Evolutionary conservation across 2,113 vertebrate genomes (phyloP).

Genomic region (Leiothrix lutea): DNA sequence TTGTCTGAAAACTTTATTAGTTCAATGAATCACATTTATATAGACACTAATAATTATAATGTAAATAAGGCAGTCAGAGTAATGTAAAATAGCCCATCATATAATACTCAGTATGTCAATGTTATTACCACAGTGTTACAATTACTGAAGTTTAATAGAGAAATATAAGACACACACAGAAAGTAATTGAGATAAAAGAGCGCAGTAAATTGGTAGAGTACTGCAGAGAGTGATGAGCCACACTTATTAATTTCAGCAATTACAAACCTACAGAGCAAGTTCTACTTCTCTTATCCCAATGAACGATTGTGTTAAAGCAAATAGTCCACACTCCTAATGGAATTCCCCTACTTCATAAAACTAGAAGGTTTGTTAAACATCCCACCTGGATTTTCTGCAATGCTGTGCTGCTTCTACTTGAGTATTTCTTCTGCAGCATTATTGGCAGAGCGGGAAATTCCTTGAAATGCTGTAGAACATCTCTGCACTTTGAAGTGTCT

Average conservation of each 20-base stretch:
- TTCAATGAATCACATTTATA: conserved; percentile 51
- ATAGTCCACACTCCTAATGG: not conserved
- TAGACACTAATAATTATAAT: conserved; percentile 44
- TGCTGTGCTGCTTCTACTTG: not conserved
- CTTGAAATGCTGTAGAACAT: not conserved
- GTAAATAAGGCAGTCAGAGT: conserved; percentile 39
- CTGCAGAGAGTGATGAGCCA: not conserved
- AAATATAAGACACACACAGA: conserved; percentile 31
- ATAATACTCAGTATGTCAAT: conserved; percentile 28
- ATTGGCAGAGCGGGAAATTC: not conserved
- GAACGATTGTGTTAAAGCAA: conserved; percentile 4
- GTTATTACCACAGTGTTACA: conserved; percentile 43
- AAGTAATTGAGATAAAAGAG: conserved; percentile 60
- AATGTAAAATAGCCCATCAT: conserved; percentile 51
- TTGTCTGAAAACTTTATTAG: conserved; percentile 49
- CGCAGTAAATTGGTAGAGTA: not conserved
- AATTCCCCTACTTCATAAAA: conserved; percentile 3
- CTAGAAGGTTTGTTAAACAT: not conserved
- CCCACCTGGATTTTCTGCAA: not conserved
- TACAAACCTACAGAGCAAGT: conserved; percentile 13
- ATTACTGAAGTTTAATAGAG: conserved; percentile 52
- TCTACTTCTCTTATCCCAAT: not conserved
- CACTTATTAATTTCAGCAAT: conserved; percentile 20
- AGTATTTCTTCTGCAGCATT: not conserved
- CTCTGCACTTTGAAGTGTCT: not conserved